Percentiles rank a stretch among this genome's conserved stretches.
These are phyloP conservation scores for Alcedo quadribrachys DNA, from an alignment of 2,797 vertebrate species.

Conservation along the genomic window DNA sequence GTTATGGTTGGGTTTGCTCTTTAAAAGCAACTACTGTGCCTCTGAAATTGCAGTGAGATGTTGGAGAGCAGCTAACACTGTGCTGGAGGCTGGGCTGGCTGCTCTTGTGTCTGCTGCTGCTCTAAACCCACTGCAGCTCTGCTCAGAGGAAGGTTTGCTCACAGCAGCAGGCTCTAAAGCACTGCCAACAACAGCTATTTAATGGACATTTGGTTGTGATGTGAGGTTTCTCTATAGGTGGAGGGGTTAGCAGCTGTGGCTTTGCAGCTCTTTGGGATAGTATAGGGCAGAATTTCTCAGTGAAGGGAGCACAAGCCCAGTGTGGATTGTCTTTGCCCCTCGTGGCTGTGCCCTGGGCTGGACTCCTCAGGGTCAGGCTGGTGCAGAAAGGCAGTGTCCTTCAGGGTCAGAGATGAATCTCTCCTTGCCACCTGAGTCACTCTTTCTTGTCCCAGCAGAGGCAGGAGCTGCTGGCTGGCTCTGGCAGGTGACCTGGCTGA, in stretches of 20 bases:
- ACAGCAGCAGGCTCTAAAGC: background rate
- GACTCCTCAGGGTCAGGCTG: background rate
- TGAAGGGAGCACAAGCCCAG: background rate
- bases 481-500: background rate
- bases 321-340: background rate
- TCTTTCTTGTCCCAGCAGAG: background rate
- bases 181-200: background rate
- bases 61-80: background rate
- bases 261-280: background rate
- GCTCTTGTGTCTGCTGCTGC: background rate
- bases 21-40: background rate
- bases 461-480: background rate
- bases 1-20: background rate
- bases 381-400: accelerated
- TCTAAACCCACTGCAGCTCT: background rate
- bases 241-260: background rate
- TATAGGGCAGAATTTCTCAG: background rate
- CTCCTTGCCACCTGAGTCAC: background rate
- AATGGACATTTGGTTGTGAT: background rate
- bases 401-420: background rate
- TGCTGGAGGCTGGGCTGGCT: background rate
- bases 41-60: background rate
- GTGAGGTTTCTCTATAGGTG: background rate
- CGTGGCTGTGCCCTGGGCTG: background rate
- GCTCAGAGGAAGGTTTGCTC: background rate